phyloP scores from a whole-genome alignment of 2,113 vertebrate species.

The Microcebus jonahi region DNA sequence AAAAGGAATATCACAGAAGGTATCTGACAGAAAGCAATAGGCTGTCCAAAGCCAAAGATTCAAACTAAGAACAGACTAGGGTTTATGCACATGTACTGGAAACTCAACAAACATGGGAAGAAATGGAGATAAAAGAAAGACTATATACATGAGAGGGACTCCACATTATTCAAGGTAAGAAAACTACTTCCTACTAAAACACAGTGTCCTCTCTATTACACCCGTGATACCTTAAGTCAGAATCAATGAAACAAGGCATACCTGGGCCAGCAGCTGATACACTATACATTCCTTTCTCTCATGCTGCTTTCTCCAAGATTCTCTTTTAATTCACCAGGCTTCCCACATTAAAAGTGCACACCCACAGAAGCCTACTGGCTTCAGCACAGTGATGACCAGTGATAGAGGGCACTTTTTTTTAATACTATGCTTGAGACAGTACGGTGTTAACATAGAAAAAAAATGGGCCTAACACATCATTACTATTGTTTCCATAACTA shows the following conservation, averaged over 20 bases:
- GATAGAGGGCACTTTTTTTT: background rate
- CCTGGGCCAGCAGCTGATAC: background rate
- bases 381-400: background rate
- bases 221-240: background rate
- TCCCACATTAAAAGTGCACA: background rate
- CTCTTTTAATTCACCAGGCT: background rate
- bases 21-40: background rate
- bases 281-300: background rate
- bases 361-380: background rate
- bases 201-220: background rate
- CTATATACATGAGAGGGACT: no score
- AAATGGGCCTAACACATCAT: background rate
- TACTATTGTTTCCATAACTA: background rate
- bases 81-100: background rate
- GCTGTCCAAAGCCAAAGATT: background rate
- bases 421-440: background rate
- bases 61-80: background rate
- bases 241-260: background rate
- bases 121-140: background rate
- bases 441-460: background rate
- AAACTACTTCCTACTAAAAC: background rate
- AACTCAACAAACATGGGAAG: background rate
- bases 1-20: background rate
- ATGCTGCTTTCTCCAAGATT: background rate
- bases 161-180: background rate